phyloP scores from a whole-genome alignment of 2,888 invertebrate species.

The Gerris lacustris region DNA sequence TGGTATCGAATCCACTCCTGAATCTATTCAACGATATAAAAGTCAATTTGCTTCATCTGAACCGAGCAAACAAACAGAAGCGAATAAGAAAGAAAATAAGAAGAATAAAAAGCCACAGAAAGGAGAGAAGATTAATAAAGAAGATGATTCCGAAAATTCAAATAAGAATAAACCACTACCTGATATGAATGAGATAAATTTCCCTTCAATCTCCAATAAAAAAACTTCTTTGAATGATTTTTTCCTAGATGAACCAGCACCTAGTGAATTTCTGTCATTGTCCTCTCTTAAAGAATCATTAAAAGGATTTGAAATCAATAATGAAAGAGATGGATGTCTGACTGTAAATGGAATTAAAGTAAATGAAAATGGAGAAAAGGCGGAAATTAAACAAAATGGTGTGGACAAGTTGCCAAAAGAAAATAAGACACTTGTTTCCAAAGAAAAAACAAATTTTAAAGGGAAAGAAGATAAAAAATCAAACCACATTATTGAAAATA shows the following conservation, averaged over 20 bases:
- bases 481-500: no score
- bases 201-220: not conserved
- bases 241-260: not conserved
- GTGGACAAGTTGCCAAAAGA: no score
- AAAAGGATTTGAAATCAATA: not conserved
- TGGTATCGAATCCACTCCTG: not conserved
- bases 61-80: not conserved
- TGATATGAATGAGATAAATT: not conserved
- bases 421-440: no score
- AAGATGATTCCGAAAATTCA: not conserved
- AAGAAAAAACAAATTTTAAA: no score
- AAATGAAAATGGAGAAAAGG: no score
- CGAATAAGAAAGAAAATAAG: not conserved
- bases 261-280: not conserved
- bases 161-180: not conserved
- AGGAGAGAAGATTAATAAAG: not conserved
- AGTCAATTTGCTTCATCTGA: not conserved
- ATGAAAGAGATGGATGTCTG: not conserved
- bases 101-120: not conserved
- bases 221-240: not conserved
- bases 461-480: no score
- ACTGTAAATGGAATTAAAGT: no score
- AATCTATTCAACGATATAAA: not conserved
- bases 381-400: no score
- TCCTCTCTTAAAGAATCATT: not conserved